phyloP scores from a whole-genome alignment of 2,113 vertebrate species.

The Sterrhoptilus dennistouni region DNA sequence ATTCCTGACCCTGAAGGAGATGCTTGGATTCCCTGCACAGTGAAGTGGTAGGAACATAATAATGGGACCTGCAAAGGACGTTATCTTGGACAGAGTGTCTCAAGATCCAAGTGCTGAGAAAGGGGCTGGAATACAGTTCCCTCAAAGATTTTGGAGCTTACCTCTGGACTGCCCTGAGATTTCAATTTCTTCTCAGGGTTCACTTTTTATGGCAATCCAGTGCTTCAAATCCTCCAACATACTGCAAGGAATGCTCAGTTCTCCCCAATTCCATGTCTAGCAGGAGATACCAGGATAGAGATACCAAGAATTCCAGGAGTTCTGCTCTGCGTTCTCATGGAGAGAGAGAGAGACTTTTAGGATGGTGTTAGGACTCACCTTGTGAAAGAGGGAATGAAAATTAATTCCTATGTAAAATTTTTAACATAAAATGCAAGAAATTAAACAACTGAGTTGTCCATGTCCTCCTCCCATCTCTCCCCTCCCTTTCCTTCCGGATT shows the following conservation, averaged over 20 bases:
- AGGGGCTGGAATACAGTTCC: not conserved
- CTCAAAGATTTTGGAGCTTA: not conserved
- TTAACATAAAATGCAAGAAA: not conserved
- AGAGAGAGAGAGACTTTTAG: not conserved
- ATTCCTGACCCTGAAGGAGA: not conserved
- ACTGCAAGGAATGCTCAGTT: not conserved
- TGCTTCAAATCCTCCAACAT: not conserved
- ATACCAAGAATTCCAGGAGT: not conserved
- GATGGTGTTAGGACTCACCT: not conserved
- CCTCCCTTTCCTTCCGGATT: not conserved
- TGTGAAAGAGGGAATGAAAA: not conserved
- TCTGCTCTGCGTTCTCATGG: not conserved
- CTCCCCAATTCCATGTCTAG: accelerated
- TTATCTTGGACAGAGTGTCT: not conserved
- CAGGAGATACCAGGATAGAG: too few species aligned
- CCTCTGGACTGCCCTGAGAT: not conserved
- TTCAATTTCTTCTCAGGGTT: not conserved
- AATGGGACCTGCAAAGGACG: not conserved
- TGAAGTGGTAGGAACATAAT: not conserved
- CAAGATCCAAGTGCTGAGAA: not conserved
- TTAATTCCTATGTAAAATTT: not conserved
- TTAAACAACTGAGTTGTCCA: not conserved
- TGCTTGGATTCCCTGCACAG: not conserved
- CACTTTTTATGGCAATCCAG: not conserved
- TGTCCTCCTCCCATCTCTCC: not conserved